Evolutionary conservation across 2,888 invertebrate species (phyloP), one percentile per base, ranked within the genome.

Genomic region (Phrixothrix hirtus): DNA sequence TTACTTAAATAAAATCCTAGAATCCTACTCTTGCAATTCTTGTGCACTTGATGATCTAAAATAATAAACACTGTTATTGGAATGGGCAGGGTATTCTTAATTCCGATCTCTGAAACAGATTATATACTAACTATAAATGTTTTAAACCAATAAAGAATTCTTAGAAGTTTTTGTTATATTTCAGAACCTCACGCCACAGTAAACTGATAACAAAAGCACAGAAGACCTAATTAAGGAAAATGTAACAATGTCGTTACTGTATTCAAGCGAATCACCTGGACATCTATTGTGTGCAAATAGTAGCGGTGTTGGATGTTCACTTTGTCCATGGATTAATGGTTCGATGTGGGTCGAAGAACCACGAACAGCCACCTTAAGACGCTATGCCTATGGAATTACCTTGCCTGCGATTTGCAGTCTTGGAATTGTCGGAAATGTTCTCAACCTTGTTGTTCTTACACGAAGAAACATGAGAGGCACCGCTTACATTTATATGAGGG

Each of bases 401-500:
- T 71, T 88, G 60, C 88, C 88, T 47, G 77, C 83, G 52, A 85
- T 89, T 64, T 88, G 87, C 69, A 76, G 82, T 51, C 77, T 87
- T 54, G 89, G 89, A 35, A 87, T 91, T 64, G 77, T 88, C 45
- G 90, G 90, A 31, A 90, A 91, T 73, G 79, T 88, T 29, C 80
- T 91, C 59, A 91, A 90, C 75, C 77, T 91, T 59, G 79, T 89
- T 61, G 89, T 91, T 12, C 80, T 91, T 54, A 88, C 88, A 29
- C 80, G 88, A 53, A 83, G 85, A 55, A 87, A 88, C 63, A 86
- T 90, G 83, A 83, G 87, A 62, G 88, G 88, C 30, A 86, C 87
- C 0, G 89, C 89, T 29, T 90, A 90, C 73, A 84, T 88, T 71
- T 90, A 88, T 75, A 87, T 87, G 86, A 75, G 86, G 75, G 86